phyloP scores from a whole-genome alignment of 1,140 invertebrate species.

The Centruroides vittatus region DNA sequence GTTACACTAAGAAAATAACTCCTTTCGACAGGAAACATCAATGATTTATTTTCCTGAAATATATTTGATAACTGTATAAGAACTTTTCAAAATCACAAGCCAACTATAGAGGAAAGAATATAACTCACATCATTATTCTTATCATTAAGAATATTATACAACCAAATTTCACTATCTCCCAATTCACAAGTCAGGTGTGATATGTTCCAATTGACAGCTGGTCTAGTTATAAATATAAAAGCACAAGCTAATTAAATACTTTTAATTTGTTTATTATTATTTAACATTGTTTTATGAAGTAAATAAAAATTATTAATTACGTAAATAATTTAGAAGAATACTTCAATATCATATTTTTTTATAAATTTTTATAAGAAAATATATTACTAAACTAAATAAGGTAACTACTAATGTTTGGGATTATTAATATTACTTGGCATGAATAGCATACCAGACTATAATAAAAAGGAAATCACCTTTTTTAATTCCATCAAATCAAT shows the following conservation, averaged over 20 bases:
- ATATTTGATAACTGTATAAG: not conserved
- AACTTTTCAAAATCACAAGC: too few species aligned
- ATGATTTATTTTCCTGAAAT: conserved; percentile 25
- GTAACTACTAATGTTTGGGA: too few species aligned
- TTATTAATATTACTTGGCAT: too few species aligned
- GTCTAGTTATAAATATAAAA: conserved; percentile 31
- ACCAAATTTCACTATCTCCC: conserved; percentile 76
- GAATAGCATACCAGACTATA: too few species aligned
- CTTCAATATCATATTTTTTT: too few species aligned
- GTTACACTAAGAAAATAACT: conserved; percentile 80
- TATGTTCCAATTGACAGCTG: conserved; percentile 77
- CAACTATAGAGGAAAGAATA: not conserved
- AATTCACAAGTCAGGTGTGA: conserved; percentile 86
- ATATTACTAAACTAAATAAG: too few species aligned
- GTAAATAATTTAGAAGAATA: too few species aligned
- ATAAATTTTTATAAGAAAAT: too few species aligned
- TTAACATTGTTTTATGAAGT: too few species aligned
- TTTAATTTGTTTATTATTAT: not conserved
- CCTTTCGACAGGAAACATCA: conserved; percentile 57
- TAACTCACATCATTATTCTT: conserved; percentile 10
- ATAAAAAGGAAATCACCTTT: too few species aligned
- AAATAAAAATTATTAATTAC: too few species aligned
- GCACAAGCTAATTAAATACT: not conserved
- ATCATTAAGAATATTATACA: conserved; percentile 45
- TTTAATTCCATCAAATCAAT: too few species aligned